Percentiles rank a stretch among this genome's conserved stretches.
Evolutionary conservation across 2,113 vertebrate genomes (phyloP).

Genomic region (Smithornis capensis): DNA sequence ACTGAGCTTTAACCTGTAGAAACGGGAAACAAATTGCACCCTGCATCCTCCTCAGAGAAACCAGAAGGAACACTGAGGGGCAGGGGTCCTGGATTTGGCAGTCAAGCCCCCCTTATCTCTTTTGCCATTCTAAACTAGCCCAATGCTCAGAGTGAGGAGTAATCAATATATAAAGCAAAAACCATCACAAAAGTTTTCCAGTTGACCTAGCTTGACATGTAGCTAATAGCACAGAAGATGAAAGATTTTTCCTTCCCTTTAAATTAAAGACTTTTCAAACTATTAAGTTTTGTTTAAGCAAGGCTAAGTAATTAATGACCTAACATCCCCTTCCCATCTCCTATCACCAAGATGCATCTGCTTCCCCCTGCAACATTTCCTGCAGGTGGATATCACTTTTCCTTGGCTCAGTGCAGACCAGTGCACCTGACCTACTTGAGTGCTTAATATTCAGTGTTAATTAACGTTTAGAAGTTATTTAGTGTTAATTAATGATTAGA

Average conservation of each 20-base stretch:
- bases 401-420: not conserved
- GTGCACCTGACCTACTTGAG: conserved; percentile 60
- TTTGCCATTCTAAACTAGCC: not conserved
- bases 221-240: conserved; percentile 6
- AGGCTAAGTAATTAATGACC: conserved; percentile 73
- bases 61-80: not conserved
- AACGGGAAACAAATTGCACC: not conserved
- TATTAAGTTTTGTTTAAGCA: conserved; percentile 70
- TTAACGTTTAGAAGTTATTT: not conserved
- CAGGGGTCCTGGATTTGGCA: not conserved
- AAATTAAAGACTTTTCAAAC: conserved; percentile 60
- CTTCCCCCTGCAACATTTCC: conserved; percentile 74
- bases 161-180: not conserved
- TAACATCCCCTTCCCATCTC: conserved; percentile 77
- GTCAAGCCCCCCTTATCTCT: not conserved
- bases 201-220: not conserved
- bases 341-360: conserved; percentile 77
- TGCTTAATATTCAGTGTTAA: not conserved
- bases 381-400: conserved; percentile 63
- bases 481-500: not conserved
- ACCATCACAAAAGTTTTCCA: not conserved
- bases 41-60: not conserved
- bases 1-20: not conserved
- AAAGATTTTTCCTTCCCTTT: conserved; percentile 60
- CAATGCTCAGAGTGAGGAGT: not conserved